phyloP scores from a whole-genome alignment of 2,797 vertebrate species.

The Myotis pilosus region DNA sequence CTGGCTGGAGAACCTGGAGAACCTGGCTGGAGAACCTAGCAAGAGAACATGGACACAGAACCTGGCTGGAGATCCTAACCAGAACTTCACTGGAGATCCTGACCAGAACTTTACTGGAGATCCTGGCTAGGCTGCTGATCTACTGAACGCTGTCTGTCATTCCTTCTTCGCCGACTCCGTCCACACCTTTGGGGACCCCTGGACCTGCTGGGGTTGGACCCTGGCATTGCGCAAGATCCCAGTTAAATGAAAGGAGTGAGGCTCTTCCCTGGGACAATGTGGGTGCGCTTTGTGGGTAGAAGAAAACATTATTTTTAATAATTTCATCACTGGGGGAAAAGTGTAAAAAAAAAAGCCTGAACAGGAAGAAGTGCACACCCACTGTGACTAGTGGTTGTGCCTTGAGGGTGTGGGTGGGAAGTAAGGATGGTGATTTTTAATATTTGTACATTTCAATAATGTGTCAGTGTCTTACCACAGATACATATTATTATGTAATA shows the following conservation, averaged over 20 bases:
- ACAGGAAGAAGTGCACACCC: neutral
- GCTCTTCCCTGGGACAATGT: neutral
- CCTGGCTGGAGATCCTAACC: too few relatives aligned
- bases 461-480: neutral
- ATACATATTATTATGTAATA: neutral
- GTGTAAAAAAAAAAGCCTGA: neutral
- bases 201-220: too few relatives aligned
- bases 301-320: constrained; percentile 34
- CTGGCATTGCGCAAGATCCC: neutral
- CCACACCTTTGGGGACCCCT: too few relatives aligned
- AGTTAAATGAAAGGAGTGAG: neutral
- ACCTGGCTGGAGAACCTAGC: too few relatives aligned
- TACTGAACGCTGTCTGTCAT: too few relatives aligned
- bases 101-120: too few relatives aligned
- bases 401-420: neutral
- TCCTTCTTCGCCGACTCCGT: too few relatives aligned
- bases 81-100: too few relatives aligned
- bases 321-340: neutral
- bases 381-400: neutral
- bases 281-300: neutral
- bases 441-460: neutral
- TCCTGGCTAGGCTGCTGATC: too few relatives aligned
- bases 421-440: neutral
- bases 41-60: too few relatives aligned
- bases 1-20: too few relatives aligned